Evolutionary conservation across 1,140 invertebrate species (phyloP).

Genomic region (Drosophila navojoa): DNA sequence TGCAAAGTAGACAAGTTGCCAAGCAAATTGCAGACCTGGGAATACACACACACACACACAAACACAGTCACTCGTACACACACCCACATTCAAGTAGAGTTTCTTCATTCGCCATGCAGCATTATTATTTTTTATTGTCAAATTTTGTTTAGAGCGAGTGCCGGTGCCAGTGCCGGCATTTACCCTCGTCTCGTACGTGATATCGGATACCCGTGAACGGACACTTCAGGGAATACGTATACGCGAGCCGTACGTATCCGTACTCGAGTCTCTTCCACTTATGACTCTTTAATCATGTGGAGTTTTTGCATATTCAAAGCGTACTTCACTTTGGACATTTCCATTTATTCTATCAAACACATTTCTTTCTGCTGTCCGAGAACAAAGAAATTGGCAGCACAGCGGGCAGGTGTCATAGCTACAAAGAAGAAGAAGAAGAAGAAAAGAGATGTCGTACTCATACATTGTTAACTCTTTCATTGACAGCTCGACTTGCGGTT

Average conservation of each 20-base stretch:
- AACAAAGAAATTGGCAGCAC: constrained; percentile 38
- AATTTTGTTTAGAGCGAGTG: constrained; percentile 57
- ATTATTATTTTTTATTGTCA: constrained; percentile 74
- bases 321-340: constrained; percentile 21
- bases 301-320: constrained; percentile 49
- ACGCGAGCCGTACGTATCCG: no score
- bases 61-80: no score
- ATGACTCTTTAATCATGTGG: constrained; percentile 60
- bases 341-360: constrained; percentile 29
- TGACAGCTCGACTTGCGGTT: constrained; percentile 13
- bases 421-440: neutral
- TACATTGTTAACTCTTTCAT: constrained; percentile 24
- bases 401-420: constrained; percentile 10
- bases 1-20: constrained; percentile 76
- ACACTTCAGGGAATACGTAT: constrained; percentile 68
- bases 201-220: constrained; percentile 62
- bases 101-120: constrained; percentile 12
- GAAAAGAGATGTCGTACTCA: neutral
- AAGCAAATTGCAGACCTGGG: constrained; percentile 70
- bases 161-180: constrained; percentile 16
- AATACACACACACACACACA: constrained; percentile 32
- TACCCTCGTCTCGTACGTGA: constrained; percentile 78
- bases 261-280: constrained; percentile 21
- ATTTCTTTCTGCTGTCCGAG: constrained; percentile 27
- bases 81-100: neutral